Conservation (phyloP, 2,888 invertebrate species). For the Exephanes ischioxanthus region DNA sequence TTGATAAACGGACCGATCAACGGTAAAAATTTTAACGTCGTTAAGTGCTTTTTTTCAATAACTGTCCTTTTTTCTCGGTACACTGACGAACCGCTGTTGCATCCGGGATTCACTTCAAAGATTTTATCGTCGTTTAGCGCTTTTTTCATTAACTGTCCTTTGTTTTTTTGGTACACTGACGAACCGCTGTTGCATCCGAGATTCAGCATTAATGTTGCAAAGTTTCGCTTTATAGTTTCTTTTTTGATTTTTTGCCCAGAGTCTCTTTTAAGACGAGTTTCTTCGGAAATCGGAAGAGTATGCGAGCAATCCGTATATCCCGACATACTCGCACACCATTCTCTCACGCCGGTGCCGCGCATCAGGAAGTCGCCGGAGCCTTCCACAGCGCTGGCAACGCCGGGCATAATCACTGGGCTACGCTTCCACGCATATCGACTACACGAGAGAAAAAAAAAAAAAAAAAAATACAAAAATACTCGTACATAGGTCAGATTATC, state of each 20-base stretch:
- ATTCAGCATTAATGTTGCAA: not conserved
- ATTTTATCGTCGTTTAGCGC: not conserved
- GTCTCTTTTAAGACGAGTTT: not conserved
- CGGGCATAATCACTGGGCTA: conserved; percentile 55
- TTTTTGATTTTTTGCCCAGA: not conserved
- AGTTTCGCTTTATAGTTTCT: not conserved
- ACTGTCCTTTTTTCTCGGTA: not conserved
- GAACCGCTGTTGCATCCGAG: too few relatives aligned
- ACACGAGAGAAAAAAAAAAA: not conserved
- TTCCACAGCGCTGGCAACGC: conserved; percentile 48
- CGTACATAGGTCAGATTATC: conserved; percentile 7
- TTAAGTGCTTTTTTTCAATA: not conserved
- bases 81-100: too few relatives aligned
- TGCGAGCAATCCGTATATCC: conserved; percentile 44
- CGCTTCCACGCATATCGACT: conserved; percentile 39
- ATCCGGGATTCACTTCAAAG: not conserved
- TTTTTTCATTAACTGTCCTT: not conserved
- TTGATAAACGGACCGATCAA: not conserved
- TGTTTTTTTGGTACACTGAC: too few relatives aligned
- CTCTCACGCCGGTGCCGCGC: conserved; percentile 20
- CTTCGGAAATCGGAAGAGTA: not conserved
- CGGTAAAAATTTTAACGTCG: not conserved
- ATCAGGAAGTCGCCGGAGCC: conserved; percentile 63
- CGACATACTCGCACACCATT: conserved; percentile 27
- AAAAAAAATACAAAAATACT: conserved; percentile 20